Evolutionary conservation across 2,797 vertebrate species (phyloP), one percentile per base, ranked within the genome.

Genomic region (Pygocentrus nattereri): DNA sequence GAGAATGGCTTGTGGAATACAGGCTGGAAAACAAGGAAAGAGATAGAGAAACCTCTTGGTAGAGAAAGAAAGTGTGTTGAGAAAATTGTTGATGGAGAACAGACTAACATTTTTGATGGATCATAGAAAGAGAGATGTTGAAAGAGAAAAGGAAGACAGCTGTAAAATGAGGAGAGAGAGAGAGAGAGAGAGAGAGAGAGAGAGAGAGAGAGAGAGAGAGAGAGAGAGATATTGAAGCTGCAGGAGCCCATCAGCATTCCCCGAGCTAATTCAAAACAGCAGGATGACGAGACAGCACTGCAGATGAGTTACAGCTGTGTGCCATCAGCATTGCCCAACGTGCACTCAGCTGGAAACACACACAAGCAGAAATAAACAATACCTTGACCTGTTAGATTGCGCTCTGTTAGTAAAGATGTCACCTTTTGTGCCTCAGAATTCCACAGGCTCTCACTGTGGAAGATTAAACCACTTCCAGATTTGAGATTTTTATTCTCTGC

Each of bases 261-360:
- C 62, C 52, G 27, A 74, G 78, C 25, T 80, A 78, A 80, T 79
- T 72, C 47, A 68, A 80, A 82, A 76, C 78, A 77, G 80, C 68
- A 82, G 62, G 68, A 78, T 75, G 74, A 80, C 19, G 71, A 64
- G 69, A 80, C 62, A 38, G 16, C 54, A 47, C 62, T 65, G 69
- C 69, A 82, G 77, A 86, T 75, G 34, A 84, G 72, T 84, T 79
- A 38, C 82, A 84, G 80, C 79, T 84, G 82, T 73, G 72, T 30
- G 54, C 44, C 54, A 18, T 62, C 65, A 49, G 54, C 64, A 59
- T n/a, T 41, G 34, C 31, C 56, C 61, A 72, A 56, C 52, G 65
- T 30, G 21, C 49, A 50, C 68, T 68, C 50, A 18, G 18, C 10
- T 54, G 27, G 30, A 82, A 7, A 75, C 23, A 78, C 23, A 62